Evolutionary conservation across 2,797 vertebrate genomes (phyloP).

Genomic region (Clarias pachynema): DNA sequence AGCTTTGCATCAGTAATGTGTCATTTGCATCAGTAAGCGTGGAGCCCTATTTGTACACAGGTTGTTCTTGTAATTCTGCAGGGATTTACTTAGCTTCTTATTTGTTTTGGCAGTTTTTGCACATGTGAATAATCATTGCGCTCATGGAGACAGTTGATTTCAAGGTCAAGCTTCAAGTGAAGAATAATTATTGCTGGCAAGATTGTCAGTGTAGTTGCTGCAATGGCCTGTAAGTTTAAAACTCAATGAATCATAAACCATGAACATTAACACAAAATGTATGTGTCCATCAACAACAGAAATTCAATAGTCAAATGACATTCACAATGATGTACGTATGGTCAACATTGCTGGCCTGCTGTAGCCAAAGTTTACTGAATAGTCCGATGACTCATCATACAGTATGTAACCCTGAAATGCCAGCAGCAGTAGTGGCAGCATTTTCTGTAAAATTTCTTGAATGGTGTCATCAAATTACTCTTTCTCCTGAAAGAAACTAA

Average conservation of each 20-base stretch:
- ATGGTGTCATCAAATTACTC: no score
- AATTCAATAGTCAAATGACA: no score
- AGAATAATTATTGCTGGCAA: not conserved
- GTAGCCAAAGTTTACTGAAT: no score
- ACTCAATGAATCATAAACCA: not conserved
- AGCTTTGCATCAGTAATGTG: not conserved
- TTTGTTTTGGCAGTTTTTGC: slow-evolving; percentile 25
- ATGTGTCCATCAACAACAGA: no score
- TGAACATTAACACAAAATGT: not conserved
- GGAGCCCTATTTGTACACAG: not conserved
- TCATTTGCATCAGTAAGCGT: slow-evolving; percentile 12
- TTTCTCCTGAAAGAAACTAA: no score
- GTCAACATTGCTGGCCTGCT: no score
- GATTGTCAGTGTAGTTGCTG: not conserved
- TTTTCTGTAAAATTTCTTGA: no score
- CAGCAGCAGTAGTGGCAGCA: no score
- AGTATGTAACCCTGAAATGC: no score
- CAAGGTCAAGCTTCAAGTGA: slow-evolving; percentile 45
- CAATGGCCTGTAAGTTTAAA: not conserved
- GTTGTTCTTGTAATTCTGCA: slow-evolving; percentile 16
- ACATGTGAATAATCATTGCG: slow-evolving; percentile 31
- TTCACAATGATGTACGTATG: no score
- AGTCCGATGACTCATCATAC: no score
- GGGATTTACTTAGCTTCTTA: slow-evolving; percentile 22
- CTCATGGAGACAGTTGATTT: slow-evolving; percentile 37